Conservation (phyloP, 2,888 invertebrate species). For the Sycophila texana region DNA sequence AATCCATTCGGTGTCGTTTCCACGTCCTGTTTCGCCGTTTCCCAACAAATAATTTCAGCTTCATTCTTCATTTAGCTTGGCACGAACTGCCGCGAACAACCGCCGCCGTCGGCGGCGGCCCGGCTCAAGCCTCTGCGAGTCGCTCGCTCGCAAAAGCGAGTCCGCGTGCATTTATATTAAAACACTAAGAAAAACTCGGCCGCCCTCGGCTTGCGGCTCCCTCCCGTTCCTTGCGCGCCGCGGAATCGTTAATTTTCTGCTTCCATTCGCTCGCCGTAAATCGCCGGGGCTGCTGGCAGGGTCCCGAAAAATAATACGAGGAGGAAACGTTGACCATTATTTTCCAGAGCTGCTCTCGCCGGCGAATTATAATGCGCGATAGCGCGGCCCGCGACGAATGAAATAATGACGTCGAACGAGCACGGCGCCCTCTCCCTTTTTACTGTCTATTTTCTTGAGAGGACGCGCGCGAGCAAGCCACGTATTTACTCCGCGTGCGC, state of each 20-base stretch:
- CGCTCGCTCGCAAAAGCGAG: slow-evolving; percentile 37
- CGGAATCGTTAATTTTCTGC: slow-evolving; percentile 76
- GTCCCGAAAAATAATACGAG: slow-evolving; percentile 72
- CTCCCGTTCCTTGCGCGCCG: slow-evolving; percentile 56
- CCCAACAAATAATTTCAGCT: slow-evolving; percentile 76
- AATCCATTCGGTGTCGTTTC: slow-evolving; percentile 74
- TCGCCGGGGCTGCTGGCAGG: slow-evolving; percentile 57
- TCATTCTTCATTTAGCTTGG: slow-evolving; percentile 76
- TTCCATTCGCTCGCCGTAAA: slow-evolving; percentile 69
- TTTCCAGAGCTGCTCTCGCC: slow-evolving; percentile 62
- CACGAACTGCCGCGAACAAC: slow-evolving; percentile 76
- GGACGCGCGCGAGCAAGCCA: slow-evolving; percentile 14
- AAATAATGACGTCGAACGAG: slow-evolving; percentile 57
- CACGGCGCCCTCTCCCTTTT: slow-evolving; percentile 46
- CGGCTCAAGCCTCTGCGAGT: slow-evolving; percentile 57
- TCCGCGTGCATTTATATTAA: slow-evolving; percentile 74
- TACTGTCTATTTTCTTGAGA: slow-evolving; percentile 55
- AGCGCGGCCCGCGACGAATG: slow-evolving; percentile 44
- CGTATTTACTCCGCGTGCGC: slow-evolving; percentile 43
- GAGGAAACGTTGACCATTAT: slow-evolving; percentile 76
- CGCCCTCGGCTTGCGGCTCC: slow-evolving; percentile 46
- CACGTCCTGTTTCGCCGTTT: slow-evolving; percentile 76
- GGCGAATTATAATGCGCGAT: slow-evolving; percentile 26
- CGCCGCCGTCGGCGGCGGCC: slow-evolving; percentile 59
- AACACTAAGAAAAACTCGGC: slow-evolving; percentile 75